A percentile compares a stretch with the other conserved stretches of the same genome.
phyloP scores from a whole-genome alignment of 2,113 vertebrate genomes.

The Salminus brasiliensis region DNA sequence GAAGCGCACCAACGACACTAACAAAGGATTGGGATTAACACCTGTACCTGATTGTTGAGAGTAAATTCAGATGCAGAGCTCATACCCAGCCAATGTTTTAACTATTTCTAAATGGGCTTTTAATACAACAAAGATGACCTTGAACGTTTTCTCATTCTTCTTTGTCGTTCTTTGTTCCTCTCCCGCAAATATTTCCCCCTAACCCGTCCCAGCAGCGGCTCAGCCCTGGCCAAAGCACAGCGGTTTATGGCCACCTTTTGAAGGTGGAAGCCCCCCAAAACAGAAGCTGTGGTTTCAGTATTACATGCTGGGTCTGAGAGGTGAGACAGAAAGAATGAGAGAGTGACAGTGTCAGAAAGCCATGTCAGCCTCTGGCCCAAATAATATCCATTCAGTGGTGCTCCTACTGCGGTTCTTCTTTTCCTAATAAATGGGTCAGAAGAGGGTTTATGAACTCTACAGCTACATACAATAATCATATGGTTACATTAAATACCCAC shows the following conservation, averaged over 20 bases:
- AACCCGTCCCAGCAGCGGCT: neutral
- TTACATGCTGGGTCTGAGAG: neutral
- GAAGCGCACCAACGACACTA: neutral
- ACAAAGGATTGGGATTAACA: neutral
- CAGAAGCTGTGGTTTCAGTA: neutral
- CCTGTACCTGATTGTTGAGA: neutral
- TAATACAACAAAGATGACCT: neutral
- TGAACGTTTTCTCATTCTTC: neutral
- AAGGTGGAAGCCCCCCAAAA: conserved; percentile 2
- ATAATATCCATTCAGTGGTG: too few species aligned
- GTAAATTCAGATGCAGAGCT: neutral
- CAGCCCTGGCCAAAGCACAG: neutral
- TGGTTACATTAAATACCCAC: too few species aligned
- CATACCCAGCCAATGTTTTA: neutral
- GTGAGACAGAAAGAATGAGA: neutral
- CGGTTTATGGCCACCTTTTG: neutral
- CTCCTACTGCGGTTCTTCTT: too few species aligned
- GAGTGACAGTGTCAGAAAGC: neutral
- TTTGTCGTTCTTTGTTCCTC: neutral
- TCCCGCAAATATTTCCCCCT: neutral
- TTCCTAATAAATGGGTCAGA: too few species aligned
- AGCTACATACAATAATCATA: too few species aligned
- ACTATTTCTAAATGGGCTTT: neutral
- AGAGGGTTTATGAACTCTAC: too few species aligned
- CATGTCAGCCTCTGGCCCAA: too few species aligned